phyloP scores from a whole-genome alignment of 2,888 invertebrate species.

The Megaustenia siamemsis region DNA sequence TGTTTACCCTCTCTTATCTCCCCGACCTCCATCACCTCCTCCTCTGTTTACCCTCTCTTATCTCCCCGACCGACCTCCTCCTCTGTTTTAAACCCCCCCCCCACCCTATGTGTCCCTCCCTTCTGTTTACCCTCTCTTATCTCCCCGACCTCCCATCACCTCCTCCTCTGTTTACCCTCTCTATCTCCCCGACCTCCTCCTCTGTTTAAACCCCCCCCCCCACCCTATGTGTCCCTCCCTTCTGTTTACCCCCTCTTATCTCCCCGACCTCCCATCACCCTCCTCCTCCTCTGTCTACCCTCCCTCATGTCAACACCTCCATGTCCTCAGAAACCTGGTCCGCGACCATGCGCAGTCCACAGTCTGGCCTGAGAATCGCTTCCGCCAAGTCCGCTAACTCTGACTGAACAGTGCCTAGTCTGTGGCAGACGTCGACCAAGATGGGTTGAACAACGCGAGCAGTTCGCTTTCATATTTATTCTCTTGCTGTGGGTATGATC shows the following conservation, averaged over 20 bases:
- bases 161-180: too few relatives aligned
- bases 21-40: not conserved
- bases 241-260: not conserved
- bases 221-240: not conserved
- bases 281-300: too few relatives aligned
- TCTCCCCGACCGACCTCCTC: too few relatives aligned
- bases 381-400: slow-evolving; percentile 14
- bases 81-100: too few relatives aligned
- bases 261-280: not conserved
- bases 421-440: not conserved
- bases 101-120: too few relatives aligned
- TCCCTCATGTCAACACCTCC: too few relatives aligned
- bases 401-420: not conserved
- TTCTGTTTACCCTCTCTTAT: not conserved
- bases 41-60: not conserved
- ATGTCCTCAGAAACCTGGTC: too few relatives aligned
- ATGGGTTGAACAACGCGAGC: not conserved
- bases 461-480: not conserved
- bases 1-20: not conserved
- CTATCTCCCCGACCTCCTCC: not conserved
- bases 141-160: not conserved
- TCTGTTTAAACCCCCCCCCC: not conserved
- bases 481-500: not conserved
- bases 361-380: not conserved
- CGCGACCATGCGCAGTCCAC: slow-evolving; percentile 3